Conservation (phyloP, 2,797 vertebrate species). For the Hybognathus amarus region DNA sequence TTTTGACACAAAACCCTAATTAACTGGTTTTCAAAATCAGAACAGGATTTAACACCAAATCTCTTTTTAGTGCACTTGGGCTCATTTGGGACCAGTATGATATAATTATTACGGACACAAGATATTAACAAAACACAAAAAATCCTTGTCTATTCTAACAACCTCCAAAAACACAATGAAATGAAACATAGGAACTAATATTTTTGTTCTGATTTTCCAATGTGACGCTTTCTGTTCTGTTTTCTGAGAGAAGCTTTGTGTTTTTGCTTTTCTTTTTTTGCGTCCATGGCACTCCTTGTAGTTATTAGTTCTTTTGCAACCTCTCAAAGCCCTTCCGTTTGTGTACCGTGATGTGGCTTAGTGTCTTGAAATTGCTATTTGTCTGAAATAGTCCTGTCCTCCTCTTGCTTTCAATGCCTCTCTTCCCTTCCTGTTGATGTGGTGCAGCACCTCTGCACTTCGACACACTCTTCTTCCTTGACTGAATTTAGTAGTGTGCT, state of each 20-base stretch:
- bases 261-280: conserved; percentile 38
- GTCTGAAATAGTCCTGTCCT: conserved; percentile 33
- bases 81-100: conserved; percentile 33
- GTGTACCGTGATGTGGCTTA: conserved; percentile 45
- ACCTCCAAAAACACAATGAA: conserved; percentile 8
- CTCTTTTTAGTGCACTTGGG: conserved; percentile 16
- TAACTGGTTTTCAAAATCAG: conserved; percentile 20
- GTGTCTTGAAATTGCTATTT: conserved; percentile 40
- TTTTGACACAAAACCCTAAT: conserved; percentile 24
- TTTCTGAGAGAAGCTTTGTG: conserved; percentile 61
- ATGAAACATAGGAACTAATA: conserved; percentile 17
- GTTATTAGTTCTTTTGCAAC: conserved; percentile 38
- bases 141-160: conserved; percentile 17
- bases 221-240: conserved; percentile 60
- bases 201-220: conserved; percentile 39
- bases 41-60: conserved; percentile 13
- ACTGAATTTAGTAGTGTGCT: conserved; percentile 26
- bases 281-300: conserved; percentile 29
- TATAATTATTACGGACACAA: conserved; percentile 29
- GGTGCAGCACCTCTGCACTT: conserved; percentile 1
- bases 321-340: conserved; percentile 42
- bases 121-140: background rate
- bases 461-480: conserved; percentile 27
- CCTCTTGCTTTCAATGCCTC: conserved; percentile 23
- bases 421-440: conserved; percentile 19